A percentile compares a stretch with the other conserved stretches of the same genome.
Conservation (phyloP, 2,113 vertebrate genomes). For the Embiotoca jacksoni region DNA sequence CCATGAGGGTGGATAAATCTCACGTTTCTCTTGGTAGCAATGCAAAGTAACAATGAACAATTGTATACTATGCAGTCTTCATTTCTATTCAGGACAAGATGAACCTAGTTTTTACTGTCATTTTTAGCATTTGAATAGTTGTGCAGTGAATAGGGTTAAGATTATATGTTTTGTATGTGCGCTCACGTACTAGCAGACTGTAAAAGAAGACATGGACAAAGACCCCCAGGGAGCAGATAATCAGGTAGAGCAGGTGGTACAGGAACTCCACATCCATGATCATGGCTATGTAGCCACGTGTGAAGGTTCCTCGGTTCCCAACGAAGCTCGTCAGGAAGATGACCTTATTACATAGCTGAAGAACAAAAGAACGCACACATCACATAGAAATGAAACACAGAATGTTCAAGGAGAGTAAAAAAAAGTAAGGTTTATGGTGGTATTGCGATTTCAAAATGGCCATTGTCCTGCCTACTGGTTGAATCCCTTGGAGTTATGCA, state of each 20-base stretch:
- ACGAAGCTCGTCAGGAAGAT: constrained; percentile 99
- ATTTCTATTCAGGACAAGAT: no score
- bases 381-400: background rate
- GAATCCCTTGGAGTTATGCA: background rate
- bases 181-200: constrained; percentile 91
- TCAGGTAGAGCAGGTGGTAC: constrained; percentile 95
- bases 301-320: constrained; percentile 97
- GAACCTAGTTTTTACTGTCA: no score
- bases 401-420: background rate
- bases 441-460: background rate
- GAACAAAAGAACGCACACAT: constrained; percentile 11
- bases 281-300: constrained; percentile 95
- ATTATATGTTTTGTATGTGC: background rate
- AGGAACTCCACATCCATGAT: constrained; percentile 98
- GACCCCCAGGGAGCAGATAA: constrained; percentile 95
- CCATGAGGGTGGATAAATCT: background rate
- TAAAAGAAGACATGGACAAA: constrained; percentile 99
- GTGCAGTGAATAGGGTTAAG: background rate
- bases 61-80: no score
- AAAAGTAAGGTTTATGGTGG: background rate
- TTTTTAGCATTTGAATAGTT: no score
- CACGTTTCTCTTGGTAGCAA: background rate
- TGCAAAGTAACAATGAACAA: no score
- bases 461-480: background rate
- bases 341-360: constrained; percentile 95